Evolutionary conservation across 2,113 vertebrate species (phyloP).

Genomic region (Enhydra lutris): DNA sequence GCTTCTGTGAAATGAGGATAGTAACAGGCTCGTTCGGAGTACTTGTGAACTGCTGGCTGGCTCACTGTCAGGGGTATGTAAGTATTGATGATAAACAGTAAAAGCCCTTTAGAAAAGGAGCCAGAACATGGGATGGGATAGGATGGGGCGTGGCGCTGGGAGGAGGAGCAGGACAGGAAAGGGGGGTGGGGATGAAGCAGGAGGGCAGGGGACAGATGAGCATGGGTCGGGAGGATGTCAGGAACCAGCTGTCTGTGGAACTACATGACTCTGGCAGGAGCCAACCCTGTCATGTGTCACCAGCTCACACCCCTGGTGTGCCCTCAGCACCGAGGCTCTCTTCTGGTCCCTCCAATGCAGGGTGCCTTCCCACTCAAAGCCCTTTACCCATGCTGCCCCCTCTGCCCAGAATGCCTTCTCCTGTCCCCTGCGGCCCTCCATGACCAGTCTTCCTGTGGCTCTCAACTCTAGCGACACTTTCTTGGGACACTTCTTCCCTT

Average conservation of each 20-base stretch:
- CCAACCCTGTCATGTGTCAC: neutral
- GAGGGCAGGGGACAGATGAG: too few species aligned
- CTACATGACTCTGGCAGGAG: neutral
- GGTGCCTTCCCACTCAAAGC: neutral
- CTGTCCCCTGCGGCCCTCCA: neutral
- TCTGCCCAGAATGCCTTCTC: neutral
- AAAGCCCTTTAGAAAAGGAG: neutral
- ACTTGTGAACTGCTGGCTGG: neutral
- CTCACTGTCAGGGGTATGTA: neutral
- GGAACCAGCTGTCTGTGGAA: neutral
- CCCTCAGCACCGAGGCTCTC: accelerated
- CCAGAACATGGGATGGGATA: neutral
- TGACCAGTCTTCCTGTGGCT: neutral
- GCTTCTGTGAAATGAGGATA: neutral
- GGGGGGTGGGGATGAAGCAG: neutral
- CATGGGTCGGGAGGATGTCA: accelerated
- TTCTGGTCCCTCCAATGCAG: neutral
- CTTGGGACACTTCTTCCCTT: neutral
- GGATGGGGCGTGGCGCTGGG: neutral
- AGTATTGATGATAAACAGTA: neutral
- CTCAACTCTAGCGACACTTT: neutral
- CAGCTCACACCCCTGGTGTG: accelerated
- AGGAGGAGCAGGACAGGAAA: neutral
- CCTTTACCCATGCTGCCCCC: neutral
- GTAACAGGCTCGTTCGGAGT: neutral